Base-by-base conservation (phyloP, 1,140 invertebrate genomes). In the Drosophila oshimai region DNA sequence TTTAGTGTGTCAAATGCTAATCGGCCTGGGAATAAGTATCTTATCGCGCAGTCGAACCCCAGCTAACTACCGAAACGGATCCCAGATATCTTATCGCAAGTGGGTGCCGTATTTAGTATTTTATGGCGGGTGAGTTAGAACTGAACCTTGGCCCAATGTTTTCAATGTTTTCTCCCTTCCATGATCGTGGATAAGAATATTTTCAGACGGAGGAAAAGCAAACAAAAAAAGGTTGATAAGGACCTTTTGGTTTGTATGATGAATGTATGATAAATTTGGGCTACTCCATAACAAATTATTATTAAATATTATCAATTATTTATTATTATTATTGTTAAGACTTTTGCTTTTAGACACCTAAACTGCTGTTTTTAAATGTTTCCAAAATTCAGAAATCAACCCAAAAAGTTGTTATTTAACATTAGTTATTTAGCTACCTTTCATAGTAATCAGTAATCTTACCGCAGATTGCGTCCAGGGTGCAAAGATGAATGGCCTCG, bases 381-480 rank as follows among this genome's bases (percentile, higher is more conserved):
- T n/a, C n/a, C n/a, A n/a, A n/a, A n/a, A n/a, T n/a, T n/a, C n/a
- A n/a, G n/a, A n/a, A n/a, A n/a, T n/a, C n/a, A n/a, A n/a, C n/a
- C n/a, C n/a, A n/a, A n/a, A n/a, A n/a, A n/a, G n/a, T n/a, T n/a
- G n/a, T n/a, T n/a, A n/a, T n/a, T n/a, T n/a, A n/a, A n/a, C n/a
- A n/a, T n/a, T n/a, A n/a, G n/a, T n/a, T n/a, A n/a, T n/a, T n/a
- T n/a, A n/a, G n/a, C n/a, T n/a, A n/a, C n/a, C n/a, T n/a, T n/a
- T n/a, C n/a, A n/a, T n/a, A n/a, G n/a, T n/a, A n/a, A n/a, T 15
- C 1, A 20, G n/a, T 29, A 6, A 42, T 88, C 90, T 92, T 84
- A 94, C 94, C 95, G 90, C 94, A 95, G 62, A 96, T 96, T 47
- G 95, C 93, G 80, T 96, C 96, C 57, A 96, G 83, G 22, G 95